Percentiles rank a stretch among this genome's conserved stretches.
Evolutionary conservation across 2,113 vertebrate genomes (phyloP).

Genomic region (Sardina pilchardus): DNA sequence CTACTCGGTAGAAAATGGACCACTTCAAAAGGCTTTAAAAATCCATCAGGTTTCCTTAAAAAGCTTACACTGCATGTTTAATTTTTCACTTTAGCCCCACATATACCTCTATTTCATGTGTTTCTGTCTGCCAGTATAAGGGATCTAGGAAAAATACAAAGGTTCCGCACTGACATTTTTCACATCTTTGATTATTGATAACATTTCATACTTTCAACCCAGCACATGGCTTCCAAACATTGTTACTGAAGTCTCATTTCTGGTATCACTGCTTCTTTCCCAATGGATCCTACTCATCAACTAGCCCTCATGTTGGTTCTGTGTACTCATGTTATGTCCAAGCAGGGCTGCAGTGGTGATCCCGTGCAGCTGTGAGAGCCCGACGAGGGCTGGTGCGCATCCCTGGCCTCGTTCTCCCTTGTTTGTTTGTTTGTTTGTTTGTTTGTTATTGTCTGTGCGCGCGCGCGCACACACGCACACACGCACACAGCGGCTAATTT

Average conservation of each 20-base stretch:
- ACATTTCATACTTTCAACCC: no score
- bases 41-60: neutral
- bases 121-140: neutral
- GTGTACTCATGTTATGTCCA: no score
- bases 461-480: slow-evolving; percentile 51
- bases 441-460: slow-evolving; percentile 38
- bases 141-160: no score
- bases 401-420: slow-evolving; percentile 47
- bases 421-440: slow-evolving; percentile 40
- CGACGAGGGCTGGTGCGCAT: slow-evolving; percentile 24
- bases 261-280: no score
- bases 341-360: neutral
- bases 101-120: neutral
- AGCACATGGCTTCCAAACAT: neutral
- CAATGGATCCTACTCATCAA: no score
- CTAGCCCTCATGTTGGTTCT: no score
- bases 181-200: no score
- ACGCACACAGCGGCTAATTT: slow-evolving; percentile 53
- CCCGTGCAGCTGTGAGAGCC: neutral
- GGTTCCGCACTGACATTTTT: no score
- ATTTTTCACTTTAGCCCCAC: neutral
- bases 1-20: neutral
- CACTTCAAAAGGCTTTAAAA: neutral
- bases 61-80: neutral
- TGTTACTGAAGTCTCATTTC: neutral